A percentile compares a stretch with the other conserved stretches of the same genome.
phyloP scores from a whole-genome alignment of 2,888 invertebrate genomes.

The Phoenoteleia sp. region DNA sequence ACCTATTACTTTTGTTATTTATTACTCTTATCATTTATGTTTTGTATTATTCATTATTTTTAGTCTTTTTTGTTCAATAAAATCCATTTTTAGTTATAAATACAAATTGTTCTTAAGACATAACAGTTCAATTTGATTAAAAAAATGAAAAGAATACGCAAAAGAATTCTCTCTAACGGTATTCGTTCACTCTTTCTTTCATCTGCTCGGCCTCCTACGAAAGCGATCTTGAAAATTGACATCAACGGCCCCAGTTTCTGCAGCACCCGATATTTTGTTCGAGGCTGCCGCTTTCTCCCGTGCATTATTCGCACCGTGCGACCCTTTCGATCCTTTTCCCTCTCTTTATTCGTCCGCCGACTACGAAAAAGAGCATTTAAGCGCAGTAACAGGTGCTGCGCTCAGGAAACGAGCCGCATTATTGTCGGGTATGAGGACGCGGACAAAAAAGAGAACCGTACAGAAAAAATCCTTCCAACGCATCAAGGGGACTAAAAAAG shows the following conservation, averaged over 20 bases:
- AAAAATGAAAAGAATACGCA: too few relatives aligned
- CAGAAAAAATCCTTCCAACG: conserved; percentile 60
- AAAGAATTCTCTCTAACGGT: too few relatives aligned
- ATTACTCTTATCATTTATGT: too few relatives aligned
- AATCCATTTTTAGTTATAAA: too few relatives aligned
- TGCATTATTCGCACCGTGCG: conserved; percentile 70
- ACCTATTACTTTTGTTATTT: too few relatives aligned
- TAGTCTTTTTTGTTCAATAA: too few relatives aligned
- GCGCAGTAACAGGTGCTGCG: conserved; percentile 66
- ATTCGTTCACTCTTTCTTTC: conserved; percentile 51
- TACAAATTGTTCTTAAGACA: too few relatives aligned
- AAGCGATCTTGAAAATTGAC: conserved; percentile 39
- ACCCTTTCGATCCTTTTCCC: conserved; percentile 60
- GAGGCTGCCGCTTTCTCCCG: conserved; percentile 50
- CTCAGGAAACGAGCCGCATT: conserved; percentile 64
- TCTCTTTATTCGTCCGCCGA: conserved; percentile 44
- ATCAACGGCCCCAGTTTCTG: conserved; percentile 46
- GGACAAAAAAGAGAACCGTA: conserved; percentile 39
- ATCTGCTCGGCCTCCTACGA: conserved; percentile 36
- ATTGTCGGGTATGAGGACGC: conserved; percentile 55
- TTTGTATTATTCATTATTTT: too few relatives aligned
- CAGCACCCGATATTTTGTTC: conserved; percentile 65
- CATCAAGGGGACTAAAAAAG: conserved; percentile 47
- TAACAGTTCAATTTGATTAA: too few relatives aligned
- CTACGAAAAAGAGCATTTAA: conserved; percentile 68